phyloP scores from a whole-genome alignment of 2,797 vertebrate genomes.

The Anableps anableps region DNA sequence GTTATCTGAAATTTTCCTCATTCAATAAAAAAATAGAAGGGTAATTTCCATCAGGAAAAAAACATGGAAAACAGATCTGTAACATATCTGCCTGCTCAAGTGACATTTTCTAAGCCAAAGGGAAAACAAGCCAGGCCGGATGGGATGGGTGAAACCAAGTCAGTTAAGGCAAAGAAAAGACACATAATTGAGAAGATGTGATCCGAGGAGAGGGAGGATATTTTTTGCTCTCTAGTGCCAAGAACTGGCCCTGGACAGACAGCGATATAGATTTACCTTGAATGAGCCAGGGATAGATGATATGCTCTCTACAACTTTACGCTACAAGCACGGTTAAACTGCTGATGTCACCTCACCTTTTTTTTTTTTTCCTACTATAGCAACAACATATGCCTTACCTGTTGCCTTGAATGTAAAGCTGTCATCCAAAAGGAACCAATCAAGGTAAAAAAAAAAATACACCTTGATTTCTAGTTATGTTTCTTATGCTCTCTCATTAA shows the following conservation, averaged over 20 bases:
- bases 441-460: conserved; percentile 48
- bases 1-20: neutral
- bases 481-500: neutral
- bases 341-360: conserved; percentile 43
- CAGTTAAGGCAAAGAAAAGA: conserved; percentile 20
- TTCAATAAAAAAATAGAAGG: neutral
- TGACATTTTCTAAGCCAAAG: neutral
- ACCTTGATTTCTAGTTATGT: neutral
- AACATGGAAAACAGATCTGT: neutral
- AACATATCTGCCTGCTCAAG: neutral
- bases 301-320: conserved; percentile 41
- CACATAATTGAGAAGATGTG: conserved; percentile 47
- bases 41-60: neutral
- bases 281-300: conserved; percentile 58
- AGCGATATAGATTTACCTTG: conserved; percentile 67
- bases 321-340: conserved; percentile 52
- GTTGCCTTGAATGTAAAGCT: conserved; percentile 45
- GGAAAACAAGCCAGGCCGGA: neutral
- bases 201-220: conserved; percentile 41
- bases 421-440: neutral
- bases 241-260: conserved; percentile 56
- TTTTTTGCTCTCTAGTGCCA: conserved; percentile 58
- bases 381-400: conserved; percentile 51
- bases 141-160: neutral
- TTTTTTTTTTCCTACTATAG: conserved; percentile 6